Evolutionary conservation across 2,888 invertebrate genomes (phyloP).

Genomic region (Helleia helle): DNA sequence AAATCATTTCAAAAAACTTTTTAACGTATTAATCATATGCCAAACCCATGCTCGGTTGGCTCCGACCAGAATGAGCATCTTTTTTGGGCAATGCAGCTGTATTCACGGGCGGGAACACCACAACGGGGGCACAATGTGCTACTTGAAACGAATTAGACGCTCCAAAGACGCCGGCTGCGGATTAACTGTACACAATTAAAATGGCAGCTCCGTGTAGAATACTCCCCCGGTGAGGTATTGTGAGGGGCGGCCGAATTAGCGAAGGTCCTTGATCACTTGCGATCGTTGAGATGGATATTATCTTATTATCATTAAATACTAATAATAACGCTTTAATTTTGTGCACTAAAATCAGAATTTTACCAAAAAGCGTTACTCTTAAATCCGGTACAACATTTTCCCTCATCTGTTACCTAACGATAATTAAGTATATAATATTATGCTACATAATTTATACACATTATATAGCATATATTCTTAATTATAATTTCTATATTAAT

Average conservation of each 20-base stretch:
- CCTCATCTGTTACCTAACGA: too few relatives aligned
- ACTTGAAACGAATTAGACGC: slow-evolving; percentile 58
- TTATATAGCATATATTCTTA: too few relatives aligned
- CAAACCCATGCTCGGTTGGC: slow-evolving; percentile 1
- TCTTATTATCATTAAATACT: too few relatives aligned
- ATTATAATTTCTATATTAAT: too few relatives aligned
- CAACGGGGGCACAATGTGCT: slow-evolving; percentile 37
- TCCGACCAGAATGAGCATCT: slow-evolving; percentile 14
- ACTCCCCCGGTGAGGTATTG: slow-evolving; percentile 35
- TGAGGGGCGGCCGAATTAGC: slow-evolving; percentile 26
- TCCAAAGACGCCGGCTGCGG: slow-evolving; percentile 39
- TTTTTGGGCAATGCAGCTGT: slow-evolving; percentile 34
- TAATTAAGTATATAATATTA: too few relatives aligned
- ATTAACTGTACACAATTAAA: slow-evolving; percentile 55
- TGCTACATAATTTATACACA: too few relatives aligned
- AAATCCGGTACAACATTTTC: too few relatives aligned
- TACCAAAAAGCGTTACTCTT: too few relatives aligned
- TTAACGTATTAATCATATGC: neutral
- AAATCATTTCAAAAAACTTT: too few relatives aligned
- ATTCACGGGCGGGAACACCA: slow-evolving; percentile 25
- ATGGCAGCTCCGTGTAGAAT: slow-evolving; percentile 35
- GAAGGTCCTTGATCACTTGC: slow-evolving; percentile 21
- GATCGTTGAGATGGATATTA: too few relatives aligned
- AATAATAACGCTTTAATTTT: too few relatives aligned
- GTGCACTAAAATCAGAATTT: too few relatives aligned